A percentile compares a stretch with the other conserved stretches of the same genome.
These are phyloP conservation scores for Porites lutea DNA, from an alignment of 64 coral and sea anemone genomes.

Conservation along the genomic window DNA sequence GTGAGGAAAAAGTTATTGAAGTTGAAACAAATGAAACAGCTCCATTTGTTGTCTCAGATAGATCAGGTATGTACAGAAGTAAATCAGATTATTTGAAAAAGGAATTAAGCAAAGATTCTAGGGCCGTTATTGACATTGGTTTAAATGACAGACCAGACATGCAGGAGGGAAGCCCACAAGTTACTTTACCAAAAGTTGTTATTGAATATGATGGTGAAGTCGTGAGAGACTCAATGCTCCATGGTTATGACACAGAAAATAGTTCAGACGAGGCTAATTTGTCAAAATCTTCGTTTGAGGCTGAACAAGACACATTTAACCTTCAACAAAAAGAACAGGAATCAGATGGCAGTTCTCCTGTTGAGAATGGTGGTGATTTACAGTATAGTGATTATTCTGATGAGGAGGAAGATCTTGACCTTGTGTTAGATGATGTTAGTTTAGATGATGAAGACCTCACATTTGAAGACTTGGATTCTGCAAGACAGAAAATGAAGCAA, in stretches of 20 bases:
- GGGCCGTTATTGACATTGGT: background rate
- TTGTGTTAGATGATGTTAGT: background rate
- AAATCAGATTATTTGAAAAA: background rate
- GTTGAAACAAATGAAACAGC: background rate
- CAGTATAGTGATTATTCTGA: background rate
- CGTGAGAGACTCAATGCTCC: background rate
- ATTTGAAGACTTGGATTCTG: constrained; percentile 27
- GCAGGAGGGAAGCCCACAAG: background rate
- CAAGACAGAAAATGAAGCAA: background rate
- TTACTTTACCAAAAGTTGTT: constrained; percentile 42
- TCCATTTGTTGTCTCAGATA: background rate
- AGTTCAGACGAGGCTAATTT: background rate
- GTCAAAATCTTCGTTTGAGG: background rate
- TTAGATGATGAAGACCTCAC: constrained; percentile 19
- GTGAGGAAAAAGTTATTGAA: constrained; percentile 5
- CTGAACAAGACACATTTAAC: background rate
- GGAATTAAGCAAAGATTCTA: background rate
- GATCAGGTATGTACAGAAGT: background rate
- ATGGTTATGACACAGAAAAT: constrained; percentile 21
- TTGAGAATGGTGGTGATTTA: background rate
- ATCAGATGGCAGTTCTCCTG: constrained; percentile 6
- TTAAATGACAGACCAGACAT: background rate
- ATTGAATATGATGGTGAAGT: constrained; percentile 40
- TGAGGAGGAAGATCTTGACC: constrained; percentile 20
- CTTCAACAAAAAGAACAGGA: background rate